phyloP scores from a whole-genome alignment of 2,797 vertebrate genomes.

The Coreius guichenoti region DNA sequence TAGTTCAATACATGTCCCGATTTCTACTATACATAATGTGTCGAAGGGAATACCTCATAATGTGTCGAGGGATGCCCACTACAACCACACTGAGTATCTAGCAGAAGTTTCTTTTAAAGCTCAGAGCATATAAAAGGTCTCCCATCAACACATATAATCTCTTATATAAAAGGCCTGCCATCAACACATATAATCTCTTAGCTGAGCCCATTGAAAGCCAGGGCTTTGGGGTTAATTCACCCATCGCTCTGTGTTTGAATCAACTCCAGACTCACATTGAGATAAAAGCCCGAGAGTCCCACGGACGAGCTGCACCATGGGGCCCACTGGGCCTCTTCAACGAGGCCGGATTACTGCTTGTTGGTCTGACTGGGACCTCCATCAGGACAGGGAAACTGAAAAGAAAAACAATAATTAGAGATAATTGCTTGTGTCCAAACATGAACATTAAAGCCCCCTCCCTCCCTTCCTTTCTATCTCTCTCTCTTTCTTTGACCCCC shows the following conservation, averaged over 20 bases:
- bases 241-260: conserved; percentile 99
- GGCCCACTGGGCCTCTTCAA: conserved; percentile 90
- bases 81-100: conserved; percentile 89
- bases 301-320: conserved; percentile 82
- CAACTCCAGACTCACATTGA: conserved; percentile 98
- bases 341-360: conserved; percentile 95
- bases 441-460: conserved; percentile 93
- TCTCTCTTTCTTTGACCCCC: conserved; percentile 76
- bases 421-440: conserved; percentile 99
- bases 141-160: conserved; percentile 99
- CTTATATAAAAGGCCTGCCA: conserved; percentile 83
- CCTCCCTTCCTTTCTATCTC: conserved; percentile 65
- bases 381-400: conserved; percentile 97
- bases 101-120: conserved; percentile 89
- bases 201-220: conserved; percentile 96
- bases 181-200: conserved; percentile 99
- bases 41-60: background rate
- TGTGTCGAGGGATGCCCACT: conserved; percentile 57
- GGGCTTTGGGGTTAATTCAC: conserved; percentile 98
- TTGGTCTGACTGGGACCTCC: conserved; percentile 93
- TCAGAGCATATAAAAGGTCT: conserved; percentile 89
- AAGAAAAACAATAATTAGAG: conserved; percentile 99
- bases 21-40: background rate
- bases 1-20: background rate
- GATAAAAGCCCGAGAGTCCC: conserved; percentile 92